Evolutionary conservation across 2,888 invertebrate species (phyloP), one percentile per base, ranked within the genome.

Genomic region (Drosophila antonietae): DNA sequence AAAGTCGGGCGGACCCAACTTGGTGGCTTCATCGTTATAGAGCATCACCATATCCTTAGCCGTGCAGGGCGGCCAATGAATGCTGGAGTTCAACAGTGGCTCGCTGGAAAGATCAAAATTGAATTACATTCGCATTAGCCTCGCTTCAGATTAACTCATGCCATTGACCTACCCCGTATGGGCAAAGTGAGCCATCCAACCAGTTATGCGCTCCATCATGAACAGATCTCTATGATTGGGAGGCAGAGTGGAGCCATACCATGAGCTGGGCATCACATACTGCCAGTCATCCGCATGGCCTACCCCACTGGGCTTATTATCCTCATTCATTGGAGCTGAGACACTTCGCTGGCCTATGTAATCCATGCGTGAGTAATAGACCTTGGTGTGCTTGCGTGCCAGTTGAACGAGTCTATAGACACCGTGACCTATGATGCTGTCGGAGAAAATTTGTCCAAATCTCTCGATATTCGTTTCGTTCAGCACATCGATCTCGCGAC

Each of bases 281-380:
- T 89, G 89, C 61, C 90, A 69, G 67, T 91, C 91, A 73, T 92
- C 91, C 0, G 75, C 87, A 78, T 92, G 91, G 0, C 76, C 78
- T 20, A 90, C 80, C 18, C 91, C 91, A 31, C 61, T 52, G 18
- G 79, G 79, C 8, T 93, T 92, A 0, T 93, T 93, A 10, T 90
- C 90, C 0, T 92, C 92, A 59, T 94, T 93, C 63, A 93, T 91
- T 46, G 83, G 87, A 1, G 78, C 78, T 9, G 93, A 93, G 59
- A 93, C 87, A 75, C 95, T 94, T 74, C 93, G 93, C 70, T 94
- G 91, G 4, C 95, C 95, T 67, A 94, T 92, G 83, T 94, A 95
- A 33, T 94, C 93, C 80, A 95, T 95, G 72, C 94, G 92, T 83
- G 94, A 94, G 85, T 95, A 95, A 88, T 93, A 96, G 4, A 95